Conservation (phyloP, 2,888 invertebrate species). For the Axea sp. region DNA sequence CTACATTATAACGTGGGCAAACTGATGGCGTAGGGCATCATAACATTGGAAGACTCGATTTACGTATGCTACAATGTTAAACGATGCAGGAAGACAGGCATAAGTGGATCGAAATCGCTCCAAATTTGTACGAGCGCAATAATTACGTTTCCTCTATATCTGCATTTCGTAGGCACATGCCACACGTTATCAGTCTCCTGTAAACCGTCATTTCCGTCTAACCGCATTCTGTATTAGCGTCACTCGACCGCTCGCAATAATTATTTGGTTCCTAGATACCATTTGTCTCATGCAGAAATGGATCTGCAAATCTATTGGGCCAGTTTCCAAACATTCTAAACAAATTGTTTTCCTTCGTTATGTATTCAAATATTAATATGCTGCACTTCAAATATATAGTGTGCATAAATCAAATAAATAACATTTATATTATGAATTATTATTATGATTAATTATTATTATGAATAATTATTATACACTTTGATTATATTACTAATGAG, state of each 20-base stretch:
- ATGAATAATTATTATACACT: too few species aligned
- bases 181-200: constrained; percentile 62
- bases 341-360: too few species aligned
- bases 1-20: too few species aligned
- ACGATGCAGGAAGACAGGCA: constrained; percentile 61
- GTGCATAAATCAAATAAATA: too few species aligned
- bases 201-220: constrained; percentile 63
- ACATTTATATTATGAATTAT: too few species aligned
- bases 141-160: constrained; percentile 62
- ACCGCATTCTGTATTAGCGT: constrained; percentile 62
- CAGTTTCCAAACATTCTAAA: too few species aligned
- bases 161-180: constrained; percentile 62
- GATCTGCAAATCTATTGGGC: constrained; percentile 48
- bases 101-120: constrained; percentile 62
- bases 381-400: too few species aligned
- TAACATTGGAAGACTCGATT: constrained; percentile 55
- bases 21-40: constrained; percentile 42
- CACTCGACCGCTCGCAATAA: constrained; percentile 62
- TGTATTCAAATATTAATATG: too few species aligned
- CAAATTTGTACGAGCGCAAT: constrained; percentile 62
- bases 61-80: constrained; percentile 55
- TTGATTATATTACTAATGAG: too few species aligned
- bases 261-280: constrained; percentile 61
- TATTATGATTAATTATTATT: too few species aligned
- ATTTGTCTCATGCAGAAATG: constrained; percentile 54